Percentiles rank a stretch among this genome's conserved stretches.
These are phyloP conservation scores for Cyphomyrus plagiostoma DNA, from an alignment of 2,113 vertebrate genomes.

Conservation along the genomic window DNA sequence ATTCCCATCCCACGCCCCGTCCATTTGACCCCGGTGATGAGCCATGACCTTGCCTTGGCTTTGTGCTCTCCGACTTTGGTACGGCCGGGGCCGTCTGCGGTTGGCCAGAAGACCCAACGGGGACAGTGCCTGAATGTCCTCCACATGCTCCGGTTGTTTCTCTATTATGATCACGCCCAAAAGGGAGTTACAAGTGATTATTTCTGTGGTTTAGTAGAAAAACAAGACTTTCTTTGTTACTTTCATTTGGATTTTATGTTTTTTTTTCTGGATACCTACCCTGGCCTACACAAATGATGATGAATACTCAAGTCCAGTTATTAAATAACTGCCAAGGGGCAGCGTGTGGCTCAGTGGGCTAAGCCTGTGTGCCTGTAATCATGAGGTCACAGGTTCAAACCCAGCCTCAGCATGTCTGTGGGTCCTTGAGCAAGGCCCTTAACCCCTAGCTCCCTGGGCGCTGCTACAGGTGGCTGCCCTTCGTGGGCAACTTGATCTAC, in stretches of 20 bases:
- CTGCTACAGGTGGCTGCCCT: too few species aligned
- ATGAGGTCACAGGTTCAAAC: too few species aligned
- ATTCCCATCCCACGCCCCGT: not conserved
- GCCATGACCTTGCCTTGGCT: slow-evolving; percentile 27
- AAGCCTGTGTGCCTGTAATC: too few species aligned
- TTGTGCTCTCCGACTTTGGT: slow-evolving; percentile 17
- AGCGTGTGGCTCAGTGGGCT: too few species aligned
- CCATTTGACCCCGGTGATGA: not conserved
- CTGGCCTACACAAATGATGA: not conserved
- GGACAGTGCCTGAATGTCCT: not conserved
- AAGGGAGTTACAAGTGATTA: not conserved
- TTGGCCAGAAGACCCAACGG: not conserved
- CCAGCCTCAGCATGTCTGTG: too few species aligned
- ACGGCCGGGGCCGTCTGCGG: slow-evolving; percentile 31
- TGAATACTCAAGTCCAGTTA: not conserved
- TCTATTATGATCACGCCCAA: not conserved
- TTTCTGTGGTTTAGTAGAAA: not conserved
- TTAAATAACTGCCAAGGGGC: not conserved
- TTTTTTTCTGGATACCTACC: not conserved
- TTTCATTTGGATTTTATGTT: not conserved
- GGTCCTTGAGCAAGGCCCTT: too few species aligned
- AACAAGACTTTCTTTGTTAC: not conserved
- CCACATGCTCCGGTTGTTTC: not conserved
- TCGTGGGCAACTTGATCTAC: too few species aligned
- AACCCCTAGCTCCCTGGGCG: too few species aligned